Conservation (phyloP, 2,113 vertebrate genomes). For the Ammodramus savannarum region DNA sequence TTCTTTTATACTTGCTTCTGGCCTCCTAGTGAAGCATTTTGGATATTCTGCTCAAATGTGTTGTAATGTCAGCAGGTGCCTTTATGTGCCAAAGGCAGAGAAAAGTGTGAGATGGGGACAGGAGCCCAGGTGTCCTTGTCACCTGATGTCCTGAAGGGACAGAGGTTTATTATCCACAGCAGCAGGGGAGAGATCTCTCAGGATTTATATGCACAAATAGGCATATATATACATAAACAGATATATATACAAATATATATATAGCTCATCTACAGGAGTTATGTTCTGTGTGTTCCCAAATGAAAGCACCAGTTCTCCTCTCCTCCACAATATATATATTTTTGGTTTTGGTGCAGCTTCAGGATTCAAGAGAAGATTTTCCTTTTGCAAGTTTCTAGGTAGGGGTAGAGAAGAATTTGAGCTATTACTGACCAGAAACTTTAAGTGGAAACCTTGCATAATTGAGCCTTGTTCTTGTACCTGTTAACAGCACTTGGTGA, state of each 20-base stretch:
- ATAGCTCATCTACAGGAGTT: not conserved
- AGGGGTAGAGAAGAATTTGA: not conserved
- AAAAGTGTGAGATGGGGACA: not conserved
- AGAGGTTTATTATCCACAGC: not conserved
- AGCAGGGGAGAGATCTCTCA: not conserved
- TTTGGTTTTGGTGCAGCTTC: not conserved
- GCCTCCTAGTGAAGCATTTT: not conserved
- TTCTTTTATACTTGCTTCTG: not conserved
- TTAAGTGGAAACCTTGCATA: not conserved
- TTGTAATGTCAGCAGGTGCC: not conserved
- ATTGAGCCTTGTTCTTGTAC: not conserved
- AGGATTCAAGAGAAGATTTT: not conserved
- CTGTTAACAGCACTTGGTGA: not conserved
- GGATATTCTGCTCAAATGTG: not conserved
- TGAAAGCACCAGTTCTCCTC: not conserved
- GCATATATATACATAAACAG: not conserved
- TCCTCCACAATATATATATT: not conserved
- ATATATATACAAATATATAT: not conserved
- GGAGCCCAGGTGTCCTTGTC: not conserved
- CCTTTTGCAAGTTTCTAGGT: not conserved
- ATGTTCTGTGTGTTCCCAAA: not conserved
- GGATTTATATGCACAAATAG: not conserved
- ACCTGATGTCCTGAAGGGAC: fast-evolving
- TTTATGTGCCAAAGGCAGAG: not conserved
- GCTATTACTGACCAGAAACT: not conserved